Base-by-base conservation (phyloP, 2,888 invertebrate species). In the Metopia argyrocephala region DNA sequence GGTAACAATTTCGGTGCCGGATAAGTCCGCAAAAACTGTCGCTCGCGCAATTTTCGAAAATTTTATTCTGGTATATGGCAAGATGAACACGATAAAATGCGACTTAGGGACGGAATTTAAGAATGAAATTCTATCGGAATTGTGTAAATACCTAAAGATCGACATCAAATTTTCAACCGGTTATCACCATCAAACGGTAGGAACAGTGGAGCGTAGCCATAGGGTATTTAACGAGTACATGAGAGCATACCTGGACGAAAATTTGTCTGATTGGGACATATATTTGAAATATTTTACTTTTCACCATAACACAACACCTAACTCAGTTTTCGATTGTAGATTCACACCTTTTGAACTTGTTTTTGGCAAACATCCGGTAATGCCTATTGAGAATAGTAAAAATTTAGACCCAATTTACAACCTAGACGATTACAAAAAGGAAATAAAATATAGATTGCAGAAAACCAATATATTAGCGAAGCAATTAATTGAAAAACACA, bases 61-160 rank as follows among this genome's bases (percentile, higher is more conserved):
- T 12, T 31, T 31, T 12, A 31, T 12, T 28, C 62, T 82, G 27
- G 80, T 75, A 50, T 82, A 79, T 54, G 80, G 81, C 15, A 54
- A 68, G n/a, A 79, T 82, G 52, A 74, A 71, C 25, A 61, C 21
- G 7, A 50, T 83, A 28, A 78, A 73, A 70, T 76, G 83, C 0
- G 84, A 81, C 68, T 20, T 66, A 57, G 81, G 83, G 27, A 69
- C 78, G 12, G 78, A 78, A 71, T 84, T 78, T 15, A 78, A 74
- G 57, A 82, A 82, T 15, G 56, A 79, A 76, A 25, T 76, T 5
- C 46, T 81, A 20, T 6, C 38, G 3, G 65, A 81, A 6, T 38
- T 74, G 23, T 65, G 27, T 5, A 50, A 65, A 20, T 18, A 9
- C 5, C 20, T 21, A 5, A 18, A 50, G 5, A 21, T 50, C 3